phyloP scores from a whole-genome alignment of 1,140 invertebrate genomes.

The Thaumatotibia leucotreta region DNA sequence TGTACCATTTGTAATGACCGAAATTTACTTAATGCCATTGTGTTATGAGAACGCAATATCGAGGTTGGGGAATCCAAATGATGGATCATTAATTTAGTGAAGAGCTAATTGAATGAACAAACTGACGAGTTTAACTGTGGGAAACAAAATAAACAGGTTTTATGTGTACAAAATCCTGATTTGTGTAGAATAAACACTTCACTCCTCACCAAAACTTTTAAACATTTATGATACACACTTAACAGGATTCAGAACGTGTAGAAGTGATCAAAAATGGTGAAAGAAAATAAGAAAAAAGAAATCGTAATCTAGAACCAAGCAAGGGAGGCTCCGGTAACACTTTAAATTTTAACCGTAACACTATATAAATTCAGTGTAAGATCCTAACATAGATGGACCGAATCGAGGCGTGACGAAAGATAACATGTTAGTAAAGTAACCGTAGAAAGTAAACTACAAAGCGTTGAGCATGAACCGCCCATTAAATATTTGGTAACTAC shows the following conservation, averaged over 20 bases:
- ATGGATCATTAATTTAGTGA: slow-evolving; percentile 4
- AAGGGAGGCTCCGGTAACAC: not conserved
- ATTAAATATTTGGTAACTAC: slow-evolving; percentile 14
- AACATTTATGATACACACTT: too few species aligned
- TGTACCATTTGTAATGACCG: not conserved
- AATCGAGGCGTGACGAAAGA: slow-evolving; percentile 41
- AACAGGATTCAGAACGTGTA: too few species aligned
- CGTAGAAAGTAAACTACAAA: slow-evolving; percentile 25
- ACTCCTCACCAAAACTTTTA: too few species aligned
- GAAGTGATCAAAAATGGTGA: too few species aligned
- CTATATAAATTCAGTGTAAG: not conserved
- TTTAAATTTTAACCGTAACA: not conserved
- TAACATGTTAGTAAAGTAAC: slow-evolving; percentile 38
- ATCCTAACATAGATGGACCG: slow-evolving; percentile 16
- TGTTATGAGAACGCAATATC: slow-evolving; percentile 4
- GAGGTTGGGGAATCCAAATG: slow-evolving; percentile 6
- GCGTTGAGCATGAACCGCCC: not conserved
- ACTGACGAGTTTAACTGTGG: not conserved
- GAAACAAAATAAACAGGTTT: not conserved
- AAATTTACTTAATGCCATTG: slow-evolving; percentile 6
- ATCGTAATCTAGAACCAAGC: too few species aligned
- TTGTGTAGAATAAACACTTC: too few species aligned
- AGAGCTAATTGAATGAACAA: not conserved
- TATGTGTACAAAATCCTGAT: too few species aligned
- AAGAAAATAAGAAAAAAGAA: too few species aligned